Evolutionary conservation across 2,113 vertebrate species (phyloP).

Genomic region (Dasypus novemcinctus): DNA sequence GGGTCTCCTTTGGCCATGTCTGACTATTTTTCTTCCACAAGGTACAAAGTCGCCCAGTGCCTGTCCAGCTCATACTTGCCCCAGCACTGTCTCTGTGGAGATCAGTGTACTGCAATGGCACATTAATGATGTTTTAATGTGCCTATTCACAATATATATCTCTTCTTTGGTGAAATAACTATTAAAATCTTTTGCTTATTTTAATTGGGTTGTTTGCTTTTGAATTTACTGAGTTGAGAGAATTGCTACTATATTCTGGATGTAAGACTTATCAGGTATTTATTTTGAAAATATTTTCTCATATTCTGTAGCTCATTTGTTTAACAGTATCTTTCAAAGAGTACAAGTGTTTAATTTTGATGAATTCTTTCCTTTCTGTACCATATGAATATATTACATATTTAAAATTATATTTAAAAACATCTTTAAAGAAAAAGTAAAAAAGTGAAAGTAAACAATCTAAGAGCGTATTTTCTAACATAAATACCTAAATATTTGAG

Average conservation of each 20-base stretch:
- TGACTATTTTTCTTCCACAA: too few relatives aligned
- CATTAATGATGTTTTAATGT: neutral
- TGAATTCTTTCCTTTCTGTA: neutral
- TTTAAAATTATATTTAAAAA: conserved; percentile 24
- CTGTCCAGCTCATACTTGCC: too few relatives aligned
- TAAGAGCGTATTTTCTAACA: conserved; percentile 1
- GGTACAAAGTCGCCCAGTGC: too few relatives aligned
- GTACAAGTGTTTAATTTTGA: neutral
- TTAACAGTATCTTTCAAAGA: neutral
- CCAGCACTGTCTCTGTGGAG: too few relatives aligned
- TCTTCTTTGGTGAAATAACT: conserved; percentile 1
- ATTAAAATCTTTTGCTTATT: conserved; percentile 20
- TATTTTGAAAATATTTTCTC: conserved; percentile 30
- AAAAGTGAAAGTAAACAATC: conserved; percentile 2
- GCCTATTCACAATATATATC: neutral
- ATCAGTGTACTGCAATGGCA: too few relatives aligned
- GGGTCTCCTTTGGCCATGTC: too few relatives aligned
- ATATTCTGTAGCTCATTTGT: neutral
- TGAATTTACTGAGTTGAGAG: neutral
- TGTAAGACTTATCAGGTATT: neutral
- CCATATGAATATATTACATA: neutral
- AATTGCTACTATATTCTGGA: neutral
- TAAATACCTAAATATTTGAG: neutral
- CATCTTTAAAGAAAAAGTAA: neutral
- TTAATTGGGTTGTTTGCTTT: neutral